A percentile compares a stretch with the other conserved stretches of the same genome.
phyloP scores from a whole-genome alignment of 2,888 invertebrate species.

The Aphodius sticticus region DNA sequence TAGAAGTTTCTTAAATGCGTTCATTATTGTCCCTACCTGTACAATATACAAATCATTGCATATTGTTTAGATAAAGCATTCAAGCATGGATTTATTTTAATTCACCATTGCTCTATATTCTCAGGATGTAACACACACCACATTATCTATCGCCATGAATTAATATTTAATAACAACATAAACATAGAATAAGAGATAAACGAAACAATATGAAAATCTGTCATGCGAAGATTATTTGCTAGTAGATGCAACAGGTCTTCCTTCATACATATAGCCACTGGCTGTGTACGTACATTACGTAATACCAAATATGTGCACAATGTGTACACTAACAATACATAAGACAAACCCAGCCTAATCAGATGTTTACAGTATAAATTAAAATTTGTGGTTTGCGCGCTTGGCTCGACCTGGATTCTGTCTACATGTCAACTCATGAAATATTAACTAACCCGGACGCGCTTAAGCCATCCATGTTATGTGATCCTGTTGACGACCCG shows the following conservation, averaged over 20 bases:
- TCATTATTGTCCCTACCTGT: too few relatives aligned
- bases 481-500: background rate
- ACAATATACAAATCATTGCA: too few relatives aligned
- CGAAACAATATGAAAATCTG: too few relatives aligned
- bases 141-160: too few relatives aligned
- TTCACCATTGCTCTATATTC: too few relatives aligned
- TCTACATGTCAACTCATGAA: background rate
- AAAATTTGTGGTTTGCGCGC: background rate
- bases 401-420: background rate
- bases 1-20: too few relatives aligned
- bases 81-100: too few relatives aligned
- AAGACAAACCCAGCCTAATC: background rate
- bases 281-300: background rate
- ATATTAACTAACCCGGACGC: background rate
- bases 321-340: background rate
- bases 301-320: background rate
- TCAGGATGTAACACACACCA: too few relatives aligned
- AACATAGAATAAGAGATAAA: too few relatives aligned
- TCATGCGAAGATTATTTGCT: too few relatives aligned
- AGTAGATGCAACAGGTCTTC: background rate
- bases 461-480: background rate
- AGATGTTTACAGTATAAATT: background rate
- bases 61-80: too few relatives aligned
- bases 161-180: too few relatives aligned
- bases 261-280: background rate